Percentiles rank a stretch among this genome's conserved stretches.
Conservation (phyloP, 2,797 vertebrate species). For the Falco columbarius region DNA sequence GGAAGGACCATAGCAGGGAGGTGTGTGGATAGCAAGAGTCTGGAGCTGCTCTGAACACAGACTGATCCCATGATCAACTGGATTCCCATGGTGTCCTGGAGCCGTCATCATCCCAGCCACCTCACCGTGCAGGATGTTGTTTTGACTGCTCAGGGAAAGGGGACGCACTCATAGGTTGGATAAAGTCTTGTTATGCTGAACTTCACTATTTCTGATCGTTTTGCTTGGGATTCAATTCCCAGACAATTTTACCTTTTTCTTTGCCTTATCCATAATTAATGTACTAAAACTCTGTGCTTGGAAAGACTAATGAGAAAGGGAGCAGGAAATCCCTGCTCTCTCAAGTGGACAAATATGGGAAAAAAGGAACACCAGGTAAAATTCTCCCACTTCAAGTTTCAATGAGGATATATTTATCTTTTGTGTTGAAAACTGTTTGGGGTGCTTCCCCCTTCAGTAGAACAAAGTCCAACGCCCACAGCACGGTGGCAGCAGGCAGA, state of each 20-base stretch:
- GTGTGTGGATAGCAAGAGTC: not conserved
- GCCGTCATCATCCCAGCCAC: not conserved
- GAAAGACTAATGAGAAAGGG: not conserved
- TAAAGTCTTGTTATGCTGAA: not conserved
- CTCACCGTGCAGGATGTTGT: not conserved
- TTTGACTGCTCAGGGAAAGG: not conserved
- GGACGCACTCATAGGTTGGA: fast-evolving
- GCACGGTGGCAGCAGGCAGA: not conserved
- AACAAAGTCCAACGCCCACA: not conserved
- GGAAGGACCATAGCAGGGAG: not conserved
- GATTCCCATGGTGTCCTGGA: not conserved
- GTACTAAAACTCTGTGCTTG: not conserved
- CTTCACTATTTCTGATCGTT: not conserved
- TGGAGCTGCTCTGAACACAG: not conserved
- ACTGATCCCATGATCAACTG: not conserved
- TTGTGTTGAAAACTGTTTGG: not conserved
- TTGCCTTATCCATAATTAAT: not conserved
- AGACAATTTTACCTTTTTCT: not conserved
- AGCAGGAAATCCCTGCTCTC: not conserved
- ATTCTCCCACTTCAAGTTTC: not conserved
- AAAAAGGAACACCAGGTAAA: not conserved
- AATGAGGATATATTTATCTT: slow-evolving; percentile 34
- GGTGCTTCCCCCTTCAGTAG: not conserved
- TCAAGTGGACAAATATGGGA: not conserved
- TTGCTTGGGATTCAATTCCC: not conserved